Conservation (phyloP, 2,113 vertebrate genomes). For the Furnarius figulus region DNA sequence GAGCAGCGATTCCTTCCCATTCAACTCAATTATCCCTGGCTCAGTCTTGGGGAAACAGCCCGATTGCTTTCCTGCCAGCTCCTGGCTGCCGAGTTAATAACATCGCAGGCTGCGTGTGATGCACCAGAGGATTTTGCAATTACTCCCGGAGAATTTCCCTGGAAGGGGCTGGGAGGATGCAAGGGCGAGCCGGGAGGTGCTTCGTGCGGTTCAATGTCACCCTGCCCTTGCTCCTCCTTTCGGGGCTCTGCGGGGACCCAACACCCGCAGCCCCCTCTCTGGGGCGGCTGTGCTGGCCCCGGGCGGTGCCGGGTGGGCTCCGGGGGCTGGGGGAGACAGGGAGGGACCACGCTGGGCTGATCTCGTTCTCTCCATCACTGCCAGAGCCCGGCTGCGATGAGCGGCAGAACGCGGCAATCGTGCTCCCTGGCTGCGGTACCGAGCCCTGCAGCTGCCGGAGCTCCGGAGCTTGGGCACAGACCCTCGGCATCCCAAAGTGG, state of each 20-base stretch:
- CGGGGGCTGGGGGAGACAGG: background rate
- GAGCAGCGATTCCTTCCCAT: constrained; percentile 1
- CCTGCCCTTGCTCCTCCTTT: background rate
- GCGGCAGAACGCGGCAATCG: background rate
- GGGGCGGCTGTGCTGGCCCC: background rate
- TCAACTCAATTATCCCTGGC: constrained; percentile 33
- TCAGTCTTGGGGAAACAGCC: constrained; percentile 40
- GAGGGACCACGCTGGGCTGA: background rate
- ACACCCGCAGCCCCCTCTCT: background rate
- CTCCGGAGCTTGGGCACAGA: background rate
- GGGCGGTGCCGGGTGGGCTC: background rate
- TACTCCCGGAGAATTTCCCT: background rate
- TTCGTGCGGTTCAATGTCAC: fast-evolving
- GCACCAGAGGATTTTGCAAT: background rate
- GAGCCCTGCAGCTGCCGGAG: background rate
- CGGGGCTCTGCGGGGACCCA: background rate
- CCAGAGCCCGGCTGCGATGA: background rate
- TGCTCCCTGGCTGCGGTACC: background rate
- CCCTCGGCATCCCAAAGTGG: background rate
- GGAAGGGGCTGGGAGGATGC: background rate
- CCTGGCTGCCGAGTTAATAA: constrained; percentile 21
- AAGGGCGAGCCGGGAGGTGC: fast-evolving
- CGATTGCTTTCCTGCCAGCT: constrained; percentile 21
- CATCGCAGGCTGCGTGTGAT: background rate
- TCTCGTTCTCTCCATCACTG: background rate